A percentile compares a stretch with the other conserved stretches of the same genome.
phyloP scores from a whole-genome alignment of 1,140 invertebrate species.

The Drosophila setifemur region DNA sequence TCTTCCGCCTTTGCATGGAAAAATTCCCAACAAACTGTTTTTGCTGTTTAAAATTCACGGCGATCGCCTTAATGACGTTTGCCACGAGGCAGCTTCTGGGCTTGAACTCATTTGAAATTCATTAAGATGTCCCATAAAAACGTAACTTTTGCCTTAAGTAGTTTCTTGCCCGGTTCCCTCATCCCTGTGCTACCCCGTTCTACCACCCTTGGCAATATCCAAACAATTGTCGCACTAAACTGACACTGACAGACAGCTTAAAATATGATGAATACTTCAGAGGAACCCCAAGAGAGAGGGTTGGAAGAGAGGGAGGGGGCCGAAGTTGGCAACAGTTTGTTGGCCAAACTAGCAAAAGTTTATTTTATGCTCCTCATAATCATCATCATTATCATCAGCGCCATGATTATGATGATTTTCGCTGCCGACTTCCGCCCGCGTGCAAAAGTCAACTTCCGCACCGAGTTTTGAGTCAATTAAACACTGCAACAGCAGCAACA shows the following conservation, averaged over 20 bases:
- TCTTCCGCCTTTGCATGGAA: slow-evolving; percentile 36
- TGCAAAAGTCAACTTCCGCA: slow-evolving; percentile 66
- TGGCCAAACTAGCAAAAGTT: slow-evolving; percentile 61
- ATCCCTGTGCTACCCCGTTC: neutral
- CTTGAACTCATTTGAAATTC: slow-evolving; percentile 67
- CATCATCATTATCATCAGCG: slow-evolving; percentile 36
- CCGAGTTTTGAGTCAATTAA: slow-evolving; percentile 70
- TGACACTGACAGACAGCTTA: slow-evolving; percentile 54
- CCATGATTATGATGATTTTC: slow-evolving; percentile 23
- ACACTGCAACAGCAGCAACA: no score
- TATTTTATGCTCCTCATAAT: slow-evolving; percentile 44
- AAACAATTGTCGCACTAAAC: slow-evolving; percentile 69
- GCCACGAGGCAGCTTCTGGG: slow-evolving; percentile 39
- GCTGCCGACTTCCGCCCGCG: slow-evolving; percentile 57
- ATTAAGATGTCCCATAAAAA: slow-evolving; percentile 61
- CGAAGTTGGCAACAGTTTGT: slow-evolving; percentile 54
- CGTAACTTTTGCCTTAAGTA: slow-evolving; percentile 54
- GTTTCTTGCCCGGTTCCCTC: neutral
- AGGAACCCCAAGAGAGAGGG: neutral
- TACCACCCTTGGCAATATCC: slow-evolving; percentile 37
- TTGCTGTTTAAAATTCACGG: slow-evolving; percentile 60
- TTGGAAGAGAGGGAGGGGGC: neutral
- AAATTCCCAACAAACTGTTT: slow-evolving; percentile 36
- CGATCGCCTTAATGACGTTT: slow-evolving; percentile 52
- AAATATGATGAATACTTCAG: slow-evolving; percentile 51